A percentile compares a stretch with the other conserved stretches of the same genome.
phyloP scores from a whole-genome alignment of 2,888 invertebrate genomes.

The Cordylochernes scorpioides region DNA sequence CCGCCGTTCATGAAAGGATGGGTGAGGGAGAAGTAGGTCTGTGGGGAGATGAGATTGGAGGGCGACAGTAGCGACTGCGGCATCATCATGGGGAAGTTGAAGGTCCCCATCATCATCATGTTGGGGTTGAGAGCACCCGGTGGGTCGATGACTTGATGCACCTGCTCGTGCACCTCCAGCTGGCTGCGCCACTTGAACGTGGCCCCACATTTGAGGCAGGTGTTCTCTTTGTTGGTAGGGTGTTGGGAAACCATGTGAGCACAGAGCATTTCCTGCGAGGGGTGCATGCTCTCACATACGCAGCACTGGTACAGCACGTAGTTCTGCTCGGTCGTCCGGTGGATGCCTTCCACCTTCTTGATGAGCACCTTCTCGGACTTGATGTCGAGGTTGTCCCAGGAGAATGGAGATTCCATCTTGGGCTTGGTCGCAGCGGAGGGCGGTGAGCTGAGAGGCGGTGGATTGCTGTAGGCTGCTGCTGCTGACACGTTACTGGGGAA shows the following conservation, averaged over 20 bases:
- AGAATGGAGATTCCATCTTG: too few species aligned
- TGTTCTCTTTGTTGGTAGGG: conserved; percentile 8
- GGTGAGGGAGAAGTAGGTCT: conserved; percentile 8
- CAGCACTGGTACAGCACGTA: conserved; percentile 15
- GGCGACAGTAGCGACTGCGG: conserved; percentile 7
- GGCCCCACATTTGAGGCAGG: conserved; percentile 15
- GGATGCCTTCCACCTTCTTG: conserved; percentile 13
- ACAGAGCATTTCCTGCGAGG: conserved; percentile 11
- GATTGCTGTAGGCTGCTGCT: too few species aligned
- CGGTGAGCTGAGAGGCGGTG: too few species aligned
- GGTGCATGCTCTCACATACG: conserved; percentile 14
- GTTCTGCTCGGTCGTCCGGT: conserved; percentile 13
- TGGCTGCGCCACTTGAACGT: conserved; percentile 14
- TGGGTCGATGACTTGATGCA: conserved; percentile 12
- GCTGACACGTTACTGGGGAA: too few species aligned
- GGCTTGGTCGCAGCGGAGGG: too few species aligned
- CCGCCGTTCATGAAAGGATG: conserved; percentile 9
- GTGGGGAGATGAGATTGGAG: conserved; percentile 9
- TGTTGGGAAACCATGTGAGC: conserved; percentile 12
- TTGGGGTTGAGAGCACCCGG: conserved; percentile 5
- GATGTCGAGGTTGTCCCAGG: too few species aligned
- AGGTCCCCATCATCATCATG: conserved; percentile 5
- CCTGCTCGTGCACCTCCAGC: conserved; percentile 12
- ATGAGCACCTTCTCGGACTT: conserved; percentile 14
- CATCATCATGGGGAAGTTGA: conserved; percentile 4